Base-by-base conservation (phyloP, 2,113 vertebrate genomes). In the Phaetusa simplex region DNA sequence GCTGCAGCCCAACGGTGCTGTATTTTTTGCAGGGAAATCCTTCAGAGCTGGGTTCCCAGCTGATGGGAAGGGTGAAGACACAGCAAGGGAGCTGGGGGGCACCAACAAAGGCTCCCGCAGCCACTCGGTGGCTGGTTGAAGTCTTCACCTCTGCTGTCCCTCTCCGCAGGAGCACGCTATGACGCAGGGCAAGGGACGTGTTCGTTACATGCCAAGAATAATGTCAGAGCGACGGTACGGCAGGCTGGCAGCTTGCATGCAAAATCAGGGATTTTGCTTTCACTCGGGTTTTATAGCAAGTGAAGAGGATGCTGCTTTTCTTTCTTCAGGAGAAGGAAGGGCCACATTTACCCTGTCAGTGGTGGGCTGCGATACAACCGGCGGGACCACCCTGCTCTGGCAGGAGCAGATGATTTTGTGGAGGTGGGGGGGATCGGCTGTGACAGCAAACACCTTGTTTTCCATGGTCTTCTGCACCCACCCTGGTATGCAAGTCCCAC, bases 211-310 rank as follows among this genome's bases (percentile, higher is more conserved):
- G 1, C 24, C 53, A 67, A 27, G 76, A 49, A 21, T 7, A 65
- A 45, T 0, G 5, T 2, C 1, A 2, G 43, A 14, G n/a, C 0
- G 2, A 27, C 36, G 56, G 82, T 27, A 23, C 6, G 4, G 42
- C 1, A 0, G 42, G 49, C 26, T 42, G 47, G 55, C 55, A 77
- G 47, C 64, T 18, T n/a, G 72, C 81, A 50, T 5, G 10, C 26
- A 45, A 50, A 43, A 45, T 26, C 4, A 38, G 23, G 23, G 20
- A 14, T 4, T 65, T 21, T 50, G 32, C 42, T 78, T 49, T 55
- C 36, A 12, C 24, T 56, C 13, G 58, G 42, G 49, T 20, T 42
- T 64, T 78, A 45, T 5, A 20, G 20, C 2, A 3, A 32, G 20
- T 42, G 42, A 52, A 53, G 47, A 40, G 45, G 38, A 65, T 8